Percentiles rank a stretch among this genome's conserved stretches.
phyloP scores from a whole-genome alignment of 2,888 invertebrate genomes.

The Pristionchus entomophagus region DNA sequence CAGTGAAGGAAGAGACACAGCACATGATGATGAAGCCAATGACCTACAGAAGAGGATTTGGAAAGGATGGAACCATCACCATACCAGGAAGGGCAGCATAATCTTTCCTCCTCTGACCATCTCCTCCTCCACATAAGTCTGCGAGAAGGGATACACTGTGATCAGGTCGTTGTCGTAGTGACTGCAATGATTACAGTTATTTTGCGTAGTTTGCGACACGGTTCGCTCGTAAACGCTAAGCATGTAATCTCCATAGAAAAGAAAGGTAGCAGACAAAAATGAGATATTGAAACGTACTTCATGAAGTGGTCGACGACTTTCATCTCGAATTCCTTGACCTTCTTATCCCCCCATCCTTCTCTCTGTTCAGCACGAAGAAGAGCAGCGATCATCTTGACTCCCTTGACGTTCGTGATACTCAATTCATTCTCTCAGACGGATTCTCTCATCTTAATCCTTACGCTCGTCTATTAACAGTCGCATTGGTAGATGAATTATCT shows the following conservation, averaged over 20 bases:
- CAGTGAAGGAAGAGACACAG: slow-evolving; percentile 66
- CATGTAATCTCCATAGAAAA: background rate
- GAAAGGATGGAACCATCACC: background rate
- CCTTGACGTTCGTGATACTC: slow-evolving; percentile 64
- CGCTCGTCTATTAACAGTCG: background rate
- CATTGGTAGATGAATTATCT: background rate
- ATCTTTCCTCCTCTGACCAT: slow-evolving; percentile 68
- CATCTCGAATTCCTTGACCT: slow-evolving; percentile 72
- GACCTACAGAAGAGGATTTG: slow-evolving; percentile 58
- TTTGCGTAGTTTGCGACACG: background rate
- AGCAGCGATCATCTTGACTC: slow-evolving; percentile 70
- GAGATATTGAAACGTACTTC: slow-evolving; percentile 52
- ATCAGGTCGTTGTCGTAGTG: slow-evolving; percentile 64
- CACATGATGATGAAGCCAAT: slow-evolving; percentile 73
- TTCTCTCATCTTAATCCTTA: background rate
- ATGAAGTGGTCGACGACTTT: slow-evolving; percentile 66
- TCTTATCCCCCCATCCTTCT: slow-evolving; percentile 64
- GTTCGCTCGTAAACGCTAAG: background rate
- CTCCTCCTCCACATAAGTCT: slow-evolving; percentile 72
- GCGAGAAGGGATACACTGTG: slow-evolving; percentile 65
- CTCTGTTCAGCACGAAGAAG: slow-evolving; percentile 68
- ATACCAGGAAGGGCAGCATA: slow-evolving; percentile 60
- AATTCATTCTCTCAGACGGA: too few species aligned
- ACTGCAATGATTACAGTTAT: slow-evolving; percentile 52
- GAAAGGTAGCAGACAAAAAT: background rate